phyloP scores from a whole-genome alignment of 2,888 invertebrate species.

The Macaria liturata region DNA sequence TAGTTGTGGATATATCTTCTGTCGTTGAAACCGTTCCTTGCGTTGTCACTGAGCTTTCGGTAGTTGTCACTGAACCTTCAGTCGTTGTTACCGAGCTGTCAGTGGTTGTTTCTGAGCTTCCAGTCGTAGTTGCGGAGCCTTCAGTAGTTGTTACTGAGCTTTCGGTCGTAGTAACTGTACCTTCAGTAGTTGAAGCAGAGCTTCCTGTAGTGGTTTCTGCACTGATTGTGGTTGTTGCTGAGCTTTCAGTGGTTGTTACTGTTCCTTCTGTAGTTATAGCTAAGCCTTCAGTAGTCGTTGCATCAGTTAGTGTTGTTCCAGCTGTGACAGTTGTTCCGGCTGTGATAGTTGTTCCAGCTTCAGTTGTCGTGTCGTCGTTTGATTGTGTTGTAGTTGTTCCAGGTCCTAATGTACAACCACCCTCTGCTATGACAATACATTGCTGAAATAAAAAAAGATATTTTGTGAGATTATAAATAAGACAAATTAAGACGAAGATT shows the following conservation, averaged over 20 bases:
- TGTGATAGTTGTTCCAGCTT: no score
- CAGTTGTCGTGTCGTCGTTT: no score
- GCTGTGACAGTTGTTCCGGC: no score
- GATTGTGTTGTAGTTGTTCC: background rate
- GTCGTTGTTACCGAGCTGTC: background rate
- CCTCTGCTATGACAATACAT: constrained; percentile 39
- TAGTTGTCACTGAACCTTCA: background rate
- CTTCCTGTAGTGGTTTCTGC: background rate
- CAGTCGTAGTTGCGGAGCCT: background rate
- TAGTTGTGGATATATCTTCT: constrained; percentile 8
- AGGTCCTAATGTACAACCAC: constrained; percentile 39
- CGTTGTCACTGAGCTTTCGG: background rate
- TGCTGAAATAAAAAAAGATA: constrained; percentile 21
- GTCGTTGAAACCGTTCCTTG: constrained; percentile 3
- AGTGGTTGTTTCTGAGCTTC: background rate
- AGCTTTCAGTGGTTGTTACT: no score
- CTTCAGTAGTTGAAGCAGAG: background rate
- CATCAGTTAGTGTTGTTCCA: background rate
- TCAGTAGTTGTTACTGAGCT: constrained; percentile 7
- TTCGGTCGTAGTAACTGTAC: constrained; percentile 14
- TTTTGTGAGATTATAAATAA: no score
- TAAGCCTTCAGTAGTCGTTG: background rate
- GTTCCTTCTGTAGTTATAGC: no score
- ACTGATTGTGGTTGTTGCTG: background rate
- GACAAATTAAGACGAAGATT: no score